Conservation (phyloP, 2,797 vertebrate genomes). For the Passerculus sandwichensis region DNA sequence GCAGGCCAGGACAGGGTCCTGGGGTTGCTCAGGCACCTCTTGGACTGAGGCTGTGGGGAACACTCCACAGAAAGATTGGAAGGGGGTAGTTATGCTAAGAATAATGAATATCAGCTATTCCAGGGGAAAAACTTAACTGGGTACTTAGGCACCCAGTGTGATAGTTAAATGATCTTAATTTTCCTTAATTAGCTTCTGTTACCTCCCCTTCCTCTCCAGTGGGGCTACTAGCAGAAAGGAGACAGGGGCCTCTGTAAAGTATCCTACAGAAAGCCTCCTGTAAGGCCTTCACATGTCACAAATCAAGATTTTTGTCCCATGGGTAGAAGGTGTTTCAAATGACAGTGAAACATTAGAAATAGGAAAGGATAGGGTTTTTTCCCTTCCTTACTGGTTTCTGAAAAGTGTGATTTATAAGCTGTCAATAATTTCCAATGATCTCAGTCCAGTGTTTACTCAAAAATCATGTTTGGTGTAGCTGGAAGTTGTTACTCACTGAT, state of each 20-base stretch:
- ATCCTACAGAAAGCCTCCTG: not conserved
- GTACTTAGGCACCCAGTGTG: not conserved
- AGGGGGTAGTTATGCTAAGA: not conserved
- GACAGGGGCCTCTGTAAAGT: not conserved
- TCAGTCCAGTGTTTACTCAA: conserved; percentile 68
- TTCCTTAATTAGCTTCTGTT: not conserved
- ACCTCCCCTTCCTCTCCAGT: not conserved
- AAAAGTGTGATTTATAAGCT: conserved; percentile 45
- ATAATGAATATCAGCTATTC: not conserved
- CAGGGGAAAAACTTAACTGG: not conserved
- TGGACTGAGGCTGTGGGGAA: not conserved
- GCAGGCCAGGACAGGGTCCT: not conserved
- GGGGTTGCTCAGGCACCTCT: not conserved
- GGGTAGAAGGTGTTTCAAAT: conserved; percentile 32
- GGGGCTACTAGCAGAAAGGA: not conserved
- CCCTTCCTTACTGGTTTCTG: conserved; percentile 13
- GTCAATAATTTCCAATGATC: conserved; percentile 68
- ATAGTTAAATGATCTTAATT: not conserved
- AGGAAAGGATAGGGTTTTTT: not conserved
- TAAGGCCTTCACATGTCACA: not conserved
- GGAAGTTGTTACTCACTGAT: conserved; percentile 69
- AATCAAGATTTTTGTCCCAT: not conserved
- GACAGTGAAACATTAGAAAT: conserved; percentile 27
- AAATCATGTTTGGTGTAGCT: conserved; percentile 68
- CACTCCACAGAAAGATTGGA: not conserved